Conservation (phyloP, 2,888 invertebrate species). For the Uropetala carovei region DNA sequence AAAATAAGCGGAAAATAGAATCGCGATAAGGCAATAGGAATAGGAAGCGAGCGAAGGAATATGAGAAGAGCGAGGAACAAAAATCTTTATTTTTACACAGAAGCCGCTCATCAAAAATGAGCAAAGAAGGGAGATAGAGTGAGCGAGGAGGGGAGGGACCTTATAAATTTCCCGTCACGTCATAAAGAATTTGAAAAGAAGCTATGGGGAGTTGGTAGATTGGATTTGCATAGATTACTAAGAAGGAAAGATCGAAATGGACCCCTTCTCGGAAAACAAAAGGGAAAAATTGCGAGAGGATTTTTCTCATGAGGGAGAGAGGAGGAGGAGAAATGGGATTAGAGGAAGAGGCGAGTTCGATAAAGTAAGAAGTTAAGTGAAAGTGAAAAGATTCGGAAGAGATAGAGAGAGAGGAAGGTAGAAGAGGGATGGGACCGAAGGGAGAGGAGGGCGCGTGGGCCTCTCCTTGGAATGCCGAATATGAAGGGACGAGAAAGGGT, state of each 20-base stretch:
- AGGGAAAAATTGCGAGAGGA: constrained; percentile 53
- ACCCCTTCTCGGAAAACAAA: constrained; percentile 54
- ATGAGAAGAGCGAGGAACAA: background rate
- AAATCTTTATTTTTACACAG: constrained; percentile 36
- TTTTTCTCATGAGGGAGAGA: constrained; percentile 15
- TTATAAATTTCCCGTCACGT: constrained; percentile 63
- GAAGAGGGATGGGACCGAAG: background rate
- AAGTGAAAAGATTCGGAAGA: constrained; percentile 56
- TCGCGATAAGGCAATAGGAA: background rate
- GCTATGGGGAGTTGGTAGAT: constrained; percentile 58
- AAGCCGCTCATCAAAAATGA: constrained; percentile 42
- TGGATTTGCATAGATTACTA: constrained; percentile 63
- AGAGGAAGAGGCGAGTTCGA: constrained; percentile 8
- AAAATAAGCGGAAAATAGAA: background rate
- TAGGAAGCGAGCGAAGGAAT: background rate
- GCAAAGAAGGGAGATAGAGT: background rate
- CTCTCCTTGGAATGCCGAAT: background rate
- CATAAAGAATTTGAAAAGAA: constrained; percentile 64
- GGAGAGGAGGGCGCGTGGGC: background rate
- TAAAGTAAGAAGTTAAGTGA: constrained; percentile 63
- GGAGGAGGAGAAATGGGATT: constrained; percentile 30
- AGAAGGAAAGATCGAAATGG: constrained; percentile 55
- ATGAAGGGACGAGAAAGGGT: background rate
- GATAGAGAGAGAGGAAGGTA: constrained; percentile 1
- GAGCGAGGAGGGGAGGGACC: background rate